A percentile compares a stretch with the other conserved stretches of the same genome.
Conservation (phyloP, 2,797 vertebrate species). For the Rhinophrynus dorsalis region DNA sequence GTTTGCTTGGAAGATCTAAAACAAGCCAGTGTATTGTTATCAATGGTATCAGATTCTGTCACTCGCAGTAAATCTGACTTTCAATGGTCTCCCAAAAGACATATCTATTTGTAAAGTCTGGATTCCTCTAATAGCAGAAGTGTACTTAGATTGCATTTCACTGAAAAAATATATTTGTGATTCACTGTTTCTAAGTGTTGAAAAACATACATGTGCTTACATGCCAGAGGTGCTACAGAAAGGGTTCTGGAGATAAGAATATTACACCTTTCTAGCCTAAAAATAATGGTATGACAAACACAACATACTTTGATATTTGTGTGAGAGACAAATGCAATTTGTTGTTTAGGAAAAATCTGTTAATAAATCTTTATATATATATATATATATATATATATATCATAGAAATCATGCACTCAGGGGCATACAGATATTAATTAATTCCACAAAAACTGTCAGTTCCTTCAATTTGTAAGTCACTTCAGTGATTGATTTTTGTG, state of each 20-base stretch:
- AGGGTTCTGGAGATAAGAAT: neutral
- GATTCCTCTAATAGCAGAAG: neutral
- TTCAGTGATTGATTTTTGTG: no score
- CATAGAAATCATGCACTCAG: no score
- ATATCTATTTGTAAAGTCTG: neutral
- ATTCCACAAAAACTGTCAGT: no score
- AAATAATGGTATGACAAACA: slow-evolving; percentile 18
- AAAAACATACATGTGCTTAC: slow-evolving; percentile 23
- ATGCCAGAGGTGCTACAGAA: slow-evolving; percentile 16
- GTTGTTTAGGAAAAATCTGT: no score
- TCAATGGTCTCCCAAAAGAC: slow-evolving; percentile 46
- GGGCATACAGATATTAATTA: no score
- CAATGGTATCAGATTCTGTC: slow-evolving; percentile 68
- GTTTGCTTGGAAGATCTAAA: slow-evolving; percentile 76
- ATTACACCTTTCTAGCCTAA: neutral
- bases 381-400: no score
- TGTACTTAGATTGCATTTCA: neutral
- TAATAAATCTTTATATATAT: no score
- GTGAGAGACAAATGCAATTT: no score
- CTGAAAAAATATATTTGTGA: neutral
- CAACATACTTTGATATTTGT: neutral
- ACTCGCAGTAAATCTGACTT: slow-evolving; percentile 58
- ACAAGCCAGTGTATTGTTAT: slow-evolving; percentile 77
- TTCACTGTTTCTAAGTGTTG: slow-evolving; percentile 5
- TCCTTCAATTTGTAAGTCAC: no score